These are phyloP conservation scores for Saguinus imperator DNA, from an alignment of 2,113 vertebrate species.

Conservation along the genomic window DNA sequence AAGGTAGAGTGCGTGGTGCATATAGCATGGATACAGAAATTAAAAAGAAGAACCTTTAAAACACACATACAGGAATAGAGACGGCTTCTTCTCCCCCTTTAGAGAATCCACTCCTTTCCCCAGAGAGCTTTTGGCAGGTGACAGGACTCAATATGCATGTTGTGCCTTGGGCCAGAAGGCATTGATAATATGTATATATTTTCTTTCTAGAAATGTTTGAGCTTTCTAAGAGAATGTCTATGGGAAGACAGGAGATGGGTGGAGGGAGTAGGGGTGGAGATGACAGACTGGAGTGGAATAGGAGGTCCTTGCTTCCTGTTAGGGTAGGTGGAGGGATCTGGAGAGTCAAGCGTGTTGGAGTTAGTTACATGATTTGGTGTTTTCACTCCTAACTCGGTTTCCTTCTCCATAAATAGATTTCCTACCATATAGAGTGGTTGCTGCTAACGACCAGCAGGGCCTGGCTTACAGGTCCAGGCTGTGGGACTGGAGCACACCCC, in stretches of 20 bases:
- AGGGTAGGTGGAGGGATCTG: not conserved
- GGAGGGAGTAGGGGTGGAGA: no score
- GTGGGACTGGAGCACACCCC: not conserved
- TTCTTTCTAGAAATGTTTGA: not conserved
- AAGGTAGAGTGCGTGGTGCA: conserved; percentile 18
- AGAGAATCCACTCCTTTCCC: not conserved
- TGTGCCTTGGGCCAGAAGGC: not conserved
- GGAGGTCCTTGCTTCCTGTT: not conserved
- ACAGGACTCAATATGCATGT: fast-evolving
- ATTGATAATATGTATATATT: not conserved
- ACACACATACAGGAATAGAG: not conserved
- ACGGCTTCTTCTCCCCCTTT: not conserved
- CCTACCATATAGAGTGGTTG: not conserved
- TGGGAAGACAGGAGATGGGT: not conserved
- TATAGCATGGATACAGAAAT: conserved; percentile 40
- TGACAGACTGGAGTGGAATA: not conserved
- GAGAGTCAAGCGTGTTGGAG: not conserved
- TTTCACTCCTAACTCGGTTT: not conserved
- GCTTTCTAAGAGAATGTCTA: not conserved
- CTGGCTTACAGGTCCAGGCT: not conserved
- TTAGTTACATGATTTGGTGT: not conserved
- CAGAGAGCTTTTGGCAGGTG: not conserved
- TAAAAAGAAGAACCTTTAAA: conserved; percentile 16
- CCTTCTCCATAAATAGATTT: not conserved
- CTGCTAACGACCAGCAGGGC: not conserved